phyloP scores from a whole-genome alignment of 2,888 invertebrate genomes.

The Chymomyza amoena region DNA sequence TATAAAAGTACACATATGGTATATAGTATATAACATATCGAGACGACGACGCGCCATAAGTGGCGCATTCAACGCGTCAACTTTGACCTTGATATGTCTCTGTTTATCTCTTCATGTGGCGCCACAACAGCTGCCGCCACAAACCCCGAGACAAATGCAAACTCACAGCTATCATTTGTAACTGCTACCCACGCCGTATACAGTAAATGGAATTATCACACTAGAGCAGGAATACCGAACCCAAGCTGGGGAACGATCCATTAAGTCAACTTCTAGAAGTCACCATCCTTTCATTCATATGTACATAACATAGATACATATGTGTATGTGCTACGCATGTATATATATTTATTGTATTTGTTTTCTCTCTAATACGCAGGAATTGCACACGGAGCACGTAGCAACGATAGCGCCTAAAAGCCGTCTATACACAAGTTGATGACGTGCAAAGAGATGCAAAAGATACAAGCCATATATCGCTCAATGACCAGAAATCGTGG shows the following conservation, averaged over 20 bases:
- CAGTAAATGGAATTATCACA: not conserved
- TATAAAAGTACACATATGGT: not conserved
- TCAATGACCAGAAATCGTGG: not conserved
- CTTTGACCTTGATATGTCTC: constrained; percentile 39
- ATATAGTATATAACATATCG: not conserved
- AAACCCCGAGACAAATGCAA: not conserved
- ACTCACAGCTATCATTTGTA: not conserved
- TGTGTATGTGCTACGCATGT: not conserved
- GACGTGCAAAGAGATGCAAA: not conserved
- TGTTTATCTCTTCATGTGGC: constrained; percentile 35
- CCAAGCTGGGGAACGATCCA: not conserved
- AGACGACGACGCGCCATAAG: not conserved
- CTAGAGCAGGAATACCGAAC: not conserved
- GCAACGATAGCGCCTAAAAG: not conserved
- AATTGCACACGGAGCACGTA: not conserved
- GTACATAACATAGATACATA: too few species aligned
- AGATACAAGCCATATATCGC: not conserved
- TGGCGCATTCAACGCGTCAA: not conserved
- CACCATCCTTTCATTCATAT: not conserved
- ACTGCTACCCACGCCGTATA: not conserved
- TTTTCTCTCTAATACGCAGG: not conserved
- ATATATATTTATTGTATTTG: not conserved
- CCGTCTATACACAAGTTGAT: not conserved
- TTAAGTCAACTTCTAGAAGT: not conserved
- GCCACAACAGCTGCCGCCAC: constrained; percentile 20